Evolutionary conservation across 2,888 invertebrate genomes (phyloP), one percentile per base, ranked within the genome.

Genomic region (Uloborus plumipes): DNA sequence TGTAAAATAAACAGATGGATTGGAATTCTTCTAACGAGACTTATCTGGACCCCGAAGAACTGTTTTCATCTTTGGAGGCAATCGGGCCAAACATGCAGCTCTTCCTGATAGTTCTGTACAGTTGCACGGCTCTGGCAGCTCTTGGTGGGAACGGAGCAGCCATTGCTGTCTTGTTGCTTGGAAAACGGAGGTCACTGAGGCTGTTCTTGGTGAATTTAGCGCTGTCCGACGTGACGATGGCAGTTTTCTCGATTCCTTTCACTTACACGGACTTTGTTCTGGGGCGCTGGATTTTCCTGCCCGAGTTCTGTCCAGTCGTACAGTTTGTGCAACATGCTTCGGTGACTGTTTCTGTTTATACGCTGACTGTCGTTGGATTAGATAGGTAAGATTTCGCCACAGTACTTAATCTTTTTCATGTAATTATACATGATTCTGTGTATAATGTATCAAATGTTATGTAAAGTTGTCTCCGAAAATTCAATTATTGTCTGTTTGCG

Each of bases 181-280:
- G 90, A 18, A 88, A 87, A 74, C 86, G 88, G 85, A 88, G 86
- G 78, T 89, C 88, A 4, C 87, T 86, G 6, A 67, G 86, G 39
- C 67, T 85, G 16, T 96, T 96, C 89, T 95, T 97, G 88, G 94
- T 94, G 88, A 91, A 91, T 86, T 90, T 97, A 85, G 96, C 97
- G 0, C 91, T 96, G 50, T 95, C 96, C 58, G 97, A 97, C 88
- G 93, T 97, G 84, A 90, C 96, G 73, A 95, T 97, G 93, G 94
- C 96, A 0, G 88, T 96, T 26, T 94, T 97, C 87, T 97, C 97
- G 89, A 94, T 97, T 85, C 97, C 97, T 2, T 96, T 96, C 88
- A 94, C 95, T 1, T 96, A 86, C 74, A 86, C 86, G 9, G 79
- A 85, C 14, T 86, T 85, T 58, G 84, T 86, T 77, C 72, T 86